Conservation (phyloP, 1,140 invertebrate genomes). For the Orius laevigatus region DNA sequence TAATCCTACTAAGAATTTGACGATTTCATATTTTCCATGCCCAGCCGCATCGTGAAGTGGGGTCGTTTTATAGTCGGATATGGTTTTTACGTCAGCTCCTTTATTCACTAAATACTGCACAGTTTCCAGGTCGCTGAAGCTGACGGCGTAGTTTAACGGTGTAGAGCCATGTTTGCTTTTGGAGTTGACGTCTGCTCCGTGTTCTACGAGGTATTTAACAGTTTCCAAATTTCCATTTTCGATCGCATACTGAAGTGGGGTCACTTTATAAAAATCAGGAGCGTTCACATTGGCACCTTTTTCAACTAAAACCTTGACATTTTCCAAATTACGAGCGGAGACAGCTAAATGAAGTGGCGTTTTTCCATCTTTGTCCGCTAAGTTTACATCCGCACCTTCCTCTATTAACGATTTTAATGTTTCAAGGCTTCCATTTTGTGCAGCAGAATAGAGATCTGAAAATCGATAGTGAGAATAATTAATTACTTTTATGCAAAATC, state of each 20-base stretch:
- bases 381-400: not conserved
- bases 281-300: slow-evolving; percentile 4
- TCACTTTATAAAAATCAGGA: not conserved
- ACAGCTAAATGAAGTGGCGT: slow-evolving; percentile 6
- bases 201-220: slow-evolving; percentile 10
- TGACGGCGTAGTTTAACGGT: not conserved
- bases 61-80: slow-evolving; percentile 2
- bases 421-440: not conserved
- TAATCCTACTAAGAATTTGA: not conserved
- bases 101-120: slow-evolving; percentile 1
- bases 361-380: slow-evolving; percentile 3
- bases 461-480: no score
- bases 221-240: slow-evolving; percentile 2
- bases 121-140: not conserved
- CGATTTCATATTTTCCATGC: not conserved
- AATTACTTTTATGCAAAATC: no score
- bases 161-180: not conserved
- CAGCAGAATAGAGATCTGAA: no score
- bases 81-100: slow-evolving; percentile 5
- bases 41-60: slow-evolving; percentile 7
- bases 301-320: slow-evolving; percentile 7
- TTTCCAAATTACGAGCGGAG: not conserved
- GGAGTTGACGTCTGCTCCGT: slow-evolving; percentile 4
- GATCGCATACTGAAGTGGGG: slow-evolving; percentile 5
- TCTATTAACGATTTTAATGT: not conserved